phyloP scores from a whole-genome alignment of 2,888 invertebrate genomes.

The Trissonchulus latispiculum region DNA sequence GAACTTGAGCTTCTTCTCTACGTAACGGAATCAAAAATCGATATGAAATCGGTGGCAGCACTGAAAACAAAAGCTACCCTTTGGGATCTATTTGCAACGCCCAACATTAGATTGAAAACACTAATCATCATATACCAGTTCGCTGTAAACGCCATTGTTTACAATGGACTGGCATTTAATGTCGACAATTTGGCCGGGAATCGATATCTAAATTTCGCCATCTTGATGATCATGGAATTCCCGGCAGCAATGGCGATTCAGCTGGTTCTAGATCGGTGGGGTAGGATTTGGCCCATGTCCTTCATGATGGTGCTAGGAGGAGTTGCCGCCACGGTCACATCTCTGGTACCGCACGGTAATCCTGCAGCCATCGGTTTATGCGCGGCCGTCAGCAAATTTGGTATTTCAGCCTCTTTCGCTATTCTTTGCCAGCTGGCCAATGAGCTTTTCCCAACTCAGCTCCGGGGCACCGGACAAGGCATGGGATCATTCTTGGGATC shows the following conservation, averaged over 20 bases:
- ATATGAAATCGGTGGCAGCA: background rate
- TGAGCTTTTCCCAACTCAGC: constrained; percentile 22
- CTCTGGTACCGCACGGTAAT: background rate
- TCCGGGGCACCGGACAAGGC: constrained; percentile 21
- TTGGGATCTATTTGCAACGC: constrained; percentile 17
- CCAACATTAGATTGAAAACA: constrained; percentile 19
- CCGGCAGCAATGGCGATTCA: constrained; percentile 17
- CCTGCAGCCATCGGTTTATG: constrained; percentile 17
- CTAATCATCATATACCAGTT: constrained; percentile 17
- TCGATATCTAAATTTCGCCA: constrained; percentile 19
- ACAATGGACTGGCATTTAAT: constrained; percentile 24
- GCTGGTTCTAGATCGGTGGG: constrained; percentile 21
- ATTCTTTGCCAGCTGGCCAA: constrained; percentile 20
- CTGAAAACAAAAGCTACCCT: background rate
- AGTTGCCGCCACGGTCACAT: constrained; percentile 4
- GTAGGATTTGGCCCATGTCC: constrained; percentile 16
- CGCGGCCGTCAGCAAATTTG: constrained; percentile 21
- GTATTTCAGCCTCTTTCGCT: constrained; percentile 20
- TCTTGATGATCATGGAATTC: constrained; percentile 16
- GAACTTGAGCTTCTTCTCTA: constrained; percentile 2
- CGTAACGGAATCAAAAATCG: background rate
- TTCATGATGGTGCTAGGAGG: constrained; percentile 21
- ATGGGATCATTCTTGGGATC: constrained; percentile 1
- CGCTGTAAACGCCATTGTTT: constrained; percentile 22
- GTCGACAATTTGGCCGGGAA: constrained; percentile 21